Conservation (phyloP, 2,113 vertebrate genomes). For the Mustela nigripes region DNA sequence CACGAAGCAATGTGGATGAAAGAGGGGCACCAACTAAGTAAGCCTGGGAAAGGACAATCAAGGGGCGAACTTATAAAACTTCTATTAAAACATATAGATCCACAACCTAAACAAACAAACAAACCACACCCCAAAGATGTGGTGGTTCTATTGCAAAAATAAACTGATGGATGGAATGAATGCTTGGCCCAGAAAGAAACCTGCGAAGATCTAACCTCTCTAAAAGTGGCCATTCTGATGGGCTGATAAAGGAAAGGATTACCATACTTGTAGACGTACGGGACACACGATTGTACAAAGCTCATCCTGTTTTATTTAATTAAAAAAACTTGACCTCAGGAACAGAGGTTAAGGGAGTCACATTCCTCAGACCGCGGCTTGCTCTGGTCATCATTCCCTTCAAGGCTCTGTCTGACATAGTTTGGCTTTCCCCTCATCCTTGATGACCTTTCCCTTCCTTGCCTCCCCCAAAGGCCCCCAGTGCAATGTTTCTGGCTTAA, state of each 20-base stretch:
- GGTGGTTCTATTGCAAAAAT: neutral
- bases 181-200: neutral
- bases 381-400: too few relatives aligned
- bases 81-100: neutral
- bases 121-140: neutral
- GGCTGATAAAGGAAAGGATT: neutral
- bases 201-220: neutral
- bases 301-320: neutral
- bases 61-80: neutral
- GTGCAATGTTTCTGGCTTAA: neutral
- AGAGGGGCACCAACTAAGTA: neutral
- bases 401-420: neutral
- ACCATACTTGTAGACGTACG: neutral
- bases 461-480: neutral
- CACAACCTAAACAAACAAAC: neutral
- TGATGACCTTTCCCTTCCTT: neutral
- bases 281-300: neutral
- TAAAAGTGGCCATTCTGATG: neutral
- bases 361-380: accelerated
- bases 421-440: neutral
- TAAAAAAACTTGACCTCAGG: neutral
- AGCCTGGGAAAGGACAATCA: neutral
- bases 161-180: neutral
- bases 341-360: neutral
- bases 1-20: neutral